Evolutionary conservation across 2,888 invertebrate species (phyloP).

Genomic region (Cotesia congregata): DNA sequence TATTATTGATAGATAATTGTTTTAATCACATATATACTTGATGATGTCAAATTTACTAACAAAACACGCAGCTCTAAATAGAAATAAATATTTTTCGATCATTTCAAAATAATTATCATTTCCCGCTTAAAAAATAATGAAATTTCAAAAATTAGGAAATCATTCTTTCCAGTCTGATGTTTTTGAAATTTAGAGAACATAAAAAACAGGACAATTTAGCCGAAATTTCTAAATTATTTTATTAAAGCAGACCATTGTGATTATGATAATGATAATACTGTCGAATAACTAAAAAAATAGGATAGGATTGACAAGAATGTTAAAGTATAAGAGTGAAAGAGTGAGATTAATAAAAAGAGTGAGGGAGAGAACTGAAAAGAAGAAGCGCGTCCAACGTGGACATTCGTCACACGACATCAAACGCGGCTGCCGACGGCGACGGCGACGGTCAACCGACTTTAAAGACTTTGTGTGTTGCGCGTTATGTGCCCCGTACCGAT

Average conservation of each 20-base stretch:
- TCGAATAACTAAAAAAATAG: constrained; percentile 31
- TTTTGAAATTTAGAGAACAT: too few relatives aligned
- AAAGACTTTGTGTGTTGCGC: constrained; percentile 63
- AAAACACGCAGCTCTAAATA: too few relatives aligned
- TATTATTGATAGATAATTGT: too few relatives aligned
- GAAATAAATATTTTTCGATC: too few relatives aligned
- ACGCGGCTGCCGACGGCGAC: constrained; percentile 67
- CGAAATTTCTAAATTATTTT: too few relatives aligned
- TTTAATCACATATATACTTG: too few relatives aligned
- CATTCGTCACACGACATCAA: constrained; percentile 70
- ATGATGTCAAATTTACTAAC: too few relatives aligned
- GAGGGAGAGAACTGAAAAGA: constrained; percentile 45
- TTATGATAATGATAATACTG: constrained; percentile 2
- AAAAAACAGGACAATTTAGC: too few relatives aligned
- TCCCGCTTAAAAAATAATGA: too few relatives aligned
- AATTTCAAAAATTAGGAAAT: too few relatives aligned
- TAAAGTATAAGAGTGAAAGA: constrained; percentile 25
- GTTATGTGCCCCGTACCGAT: not conserved
- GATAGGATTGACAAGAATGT: constrained; percentile 24
- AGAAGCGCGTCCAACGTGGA: constrained; percentile 69
- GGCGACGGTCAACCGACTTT: constrained; percentile 66
- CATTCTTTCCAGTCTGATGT: too few relatives aligned
- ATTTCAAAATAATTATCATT: too few relatives aligned
- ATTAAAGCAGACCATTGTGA: constrained; percentile 14
- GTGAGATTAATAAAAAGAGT: constrained; percentile 37